phyloP scores from a whole-genome alignment of 2,797 vertebrate genomes.

The Falco concolor region DNA sequence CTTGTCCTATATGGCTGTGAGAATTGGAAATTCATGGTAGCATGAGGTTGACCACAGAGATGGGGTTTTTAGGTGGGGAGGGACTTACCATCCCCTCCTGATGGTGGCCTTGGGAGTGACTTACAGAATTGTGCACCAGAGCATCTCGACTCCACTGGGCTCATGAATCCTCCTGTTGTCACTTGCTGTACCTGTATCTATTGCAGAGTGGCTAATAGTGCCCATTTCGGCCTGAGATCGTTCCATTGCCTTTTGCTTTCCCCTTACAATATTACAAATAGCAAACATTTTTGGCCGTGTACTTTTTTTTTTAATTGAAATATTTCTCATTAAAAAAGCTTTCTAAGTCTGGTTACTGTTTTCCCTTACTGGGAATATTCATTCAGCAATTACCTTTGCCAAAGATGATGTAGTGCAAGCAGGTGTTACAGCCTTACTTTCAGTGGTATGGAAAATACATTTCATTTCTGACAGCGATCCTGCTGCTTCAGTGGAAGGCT shows the following conservation, averaged over 20 bases:
- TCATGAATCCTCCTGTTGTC: neutral
- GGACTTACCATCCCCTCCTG: neutral
- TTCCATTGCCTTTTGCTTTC: neutral
- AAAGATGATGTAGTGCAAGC: conserved; percentile 53
- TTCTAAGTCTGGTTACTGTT: neutral
- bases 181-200: neutral
- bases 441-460: conserved; percentile 32
- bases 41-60: neutral
- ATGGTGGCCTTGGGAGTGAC: neutral
- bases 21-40: neutral
- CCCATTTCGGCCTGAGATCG: neutral
- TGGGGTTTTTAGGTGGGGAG: neutral
- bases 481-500: conserved; percentile 48
- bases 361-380: conserved; percentile 1
- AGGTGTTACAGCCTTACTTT: conserved; percentile 43
- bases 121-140: neutral
- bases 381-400: conserved; percentile 44
- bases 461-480: conserved; percentile 38
- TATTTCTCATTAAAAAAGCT: neutral
- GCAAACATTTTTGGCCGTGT: neutral
- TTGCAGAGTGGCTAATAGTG: neutral
- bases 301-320: neutral
- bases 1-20: neutral
- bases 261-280: neutral
- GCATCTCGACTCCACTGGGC: neutral